Percentiles rank a stretch among this genome's conserved stretches.
Conservation (phyloP, 2,797 vertebrate species). For the Centropyge bicolor region DNA sequence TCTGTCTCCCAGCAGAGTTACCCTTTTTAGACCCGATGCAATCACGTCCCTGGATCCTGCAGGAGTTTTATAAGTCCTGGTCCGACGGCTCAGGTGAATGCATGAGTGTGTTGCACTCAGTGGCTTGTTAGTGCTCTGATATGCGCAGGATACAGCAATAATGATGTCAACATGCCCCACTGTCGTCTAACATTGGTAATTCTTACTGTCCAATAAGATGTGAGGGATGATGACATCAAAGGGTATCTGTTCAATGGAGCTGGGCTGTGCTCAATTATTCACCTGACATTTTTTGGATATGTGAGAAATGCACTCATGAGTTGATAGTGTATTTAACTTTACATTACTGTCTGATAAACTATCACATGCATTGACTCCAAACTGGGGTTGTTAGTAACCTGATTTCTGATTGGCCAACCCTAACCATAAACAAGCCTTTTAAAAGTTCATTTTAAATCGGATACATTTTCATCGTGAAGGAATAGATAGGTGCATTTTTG, state of each 20-base stretch:
- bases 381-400: neutral
- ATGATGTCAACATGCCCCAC: slow-evolving; percentile 48
- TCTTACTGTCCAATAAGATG: slow-evolving; percentile 63
- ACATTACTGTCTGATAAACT: neutral
- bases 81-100: slow-evolving; percentile 6
- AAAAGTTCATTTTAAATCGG: neutral
- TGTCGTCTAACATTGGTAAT: slow-evolving; percentile 37
- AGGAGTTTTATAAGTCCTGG: slow-evolving; percentile 37
- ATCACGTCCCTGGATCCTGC: slow-evolving; percentile 32
- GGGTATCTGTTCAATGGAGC: slow-evolving; percentile 22
- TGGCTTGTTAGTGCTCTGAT: slow-evolving; percentile 20
- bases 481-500: neutral
- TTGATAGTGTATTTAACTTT: neutral
- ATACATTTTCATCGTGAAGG: neutral
- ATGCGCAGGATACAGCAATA: slow-evolving; percentile 50
- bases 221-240: slow-evolving; percentile 62
- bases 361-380: neutral
- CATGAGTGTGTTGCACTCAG: slow-evolving; percentile 2
- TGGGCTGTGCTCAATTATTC: slow-evolving; percentile 5
- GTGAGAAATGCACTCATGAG: neutral
- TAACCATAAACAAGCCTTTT: neutral
- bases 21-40: slow-evolving; percentile 23
- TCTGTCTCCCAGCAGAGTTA: slow-evolving; percentile 42
- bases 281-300: neutral
- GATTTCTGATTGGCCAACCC: neutral